Evolutionary conservation across 92 coral and sea anemone genomes (phyloP), one percentile per base, ranked within the genome.

Genomic region (Porites rus): DNA sequence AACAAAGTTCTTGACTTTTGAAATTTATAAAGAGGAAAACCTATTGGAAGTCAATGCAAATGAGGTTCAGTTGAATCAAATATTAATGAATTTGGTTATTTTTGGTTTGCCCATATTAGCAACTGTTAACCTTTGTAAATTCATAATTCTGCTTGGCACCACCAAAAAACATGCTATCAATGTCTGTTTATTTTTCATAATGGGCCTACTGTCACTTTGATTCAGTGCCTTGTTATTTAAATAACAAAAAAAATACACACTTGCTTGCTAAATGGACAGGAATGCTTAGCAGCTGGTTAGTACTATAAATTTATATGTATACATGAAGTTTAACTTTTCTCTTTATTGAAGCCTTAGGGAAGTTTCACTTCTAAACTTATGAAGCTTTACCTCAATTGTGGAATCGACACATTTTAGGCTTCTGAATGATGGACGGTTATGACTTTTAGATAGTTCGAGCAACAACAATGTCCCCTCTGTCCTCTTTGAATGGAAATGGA

Each of bases 221-320:
- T 8, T 21, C 38, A 38, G 6, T 67, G 18, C 28, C 66, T 62
- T 62, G 3, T n/a, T 24, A 24, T 24, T 24, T 18, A 18, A 62
- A 6, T 62, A 7, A 2, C n/a, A 62, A 7, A 7, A n/a, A 59
- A 59, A 59, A 11, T 59, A 17, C 7, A n/a, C 66, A 62, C 1
- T n/a, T 62, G 66, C 66, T 14, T 19, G 6, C 28, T 11, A 7
- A 10, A 14, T 24, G 5, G 7, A 12, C 72, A 24, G 14, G 38
- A 10, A 73, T 73, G 77, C 59, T 50, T 12, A 16, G 25, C 7
- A 51, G 51, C 13, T 73, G 77, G 77, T 73, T 73, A 50, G 77
- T 13, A 24, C 25, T 24, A 38, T 72, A 13, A 14, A 9, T 9
- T 11, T 11, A 72, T 13, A 28, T 28, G 31, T 28, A 10, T 3